phyloP scores from a whole-genome alignment of 35 echinoderm and acorn worm genomes.

The Heliocidaris erythrogramma region DNA sequence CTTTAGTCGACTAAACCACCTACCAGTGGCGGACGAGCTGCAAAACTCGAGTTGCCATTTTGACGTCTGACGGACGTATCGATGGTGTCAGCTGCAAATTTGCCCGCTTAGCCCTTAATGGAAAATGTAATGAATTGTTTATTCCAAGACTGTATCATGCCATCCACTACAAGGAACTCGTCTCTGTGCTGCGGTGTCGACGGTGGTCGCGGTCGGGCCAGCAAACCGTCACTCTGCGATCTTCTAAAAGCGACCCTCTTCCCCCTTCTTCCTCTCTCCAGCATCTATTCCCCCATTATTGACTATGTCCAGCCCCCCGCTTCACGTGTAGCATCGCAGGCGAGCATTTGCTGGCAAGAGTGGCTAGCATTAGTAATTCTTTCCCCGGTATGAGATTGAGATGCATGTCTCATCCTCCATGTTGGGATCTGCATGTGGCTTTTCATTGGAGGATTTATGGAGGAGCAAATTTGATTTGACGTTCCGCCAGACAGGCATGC shows the following conservation, averaged over 20 bases:
- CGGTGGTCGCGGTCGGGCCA: not conserved
- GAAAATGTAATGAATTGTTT: conserved; percentile 56
- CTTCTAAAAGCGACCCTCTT: not conserved
- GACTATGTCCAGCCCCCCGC: not conserved
- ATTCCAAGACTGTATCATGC: conserved; percentile 31
- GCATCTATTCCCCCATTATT: not conserved
- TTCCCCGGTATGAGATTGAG: not conserved
- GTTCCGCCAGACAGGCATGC: not conserved
- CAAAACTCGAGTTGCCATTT: conserved; percentile 40
- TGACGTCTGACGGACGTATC: conserved; percentile 46
- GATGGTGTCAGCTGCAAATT: conserved; percentile 46
- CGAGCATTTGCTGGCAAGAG: not conserved
- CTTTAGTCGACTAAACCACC: not conserved
- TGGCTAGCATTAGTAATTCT: conserved; percentile 25
- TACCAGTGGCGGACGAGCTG: not conserved
- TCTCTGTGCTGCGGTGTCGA: not conserved
- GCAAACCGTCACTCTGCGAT: not conserved
- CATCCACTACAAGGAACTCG: not conserved
- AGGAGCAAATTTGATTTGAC: not conserved
- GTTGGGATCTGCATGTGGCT: not conserved
- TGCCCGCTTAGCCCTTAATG: conserved; percentile 47
- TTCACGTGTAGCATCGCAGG: not conserved
- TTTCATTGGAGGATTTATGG: conserved; percentile 10
- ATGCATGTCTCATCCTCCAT: not conserved
- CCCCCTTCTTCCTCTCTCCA: not conserved